These are phyloP conservation scores for Uloborus plumipes DNA, from an alignment of 2,888 invertebrate species.

Conservation along the genomic window DNA sequence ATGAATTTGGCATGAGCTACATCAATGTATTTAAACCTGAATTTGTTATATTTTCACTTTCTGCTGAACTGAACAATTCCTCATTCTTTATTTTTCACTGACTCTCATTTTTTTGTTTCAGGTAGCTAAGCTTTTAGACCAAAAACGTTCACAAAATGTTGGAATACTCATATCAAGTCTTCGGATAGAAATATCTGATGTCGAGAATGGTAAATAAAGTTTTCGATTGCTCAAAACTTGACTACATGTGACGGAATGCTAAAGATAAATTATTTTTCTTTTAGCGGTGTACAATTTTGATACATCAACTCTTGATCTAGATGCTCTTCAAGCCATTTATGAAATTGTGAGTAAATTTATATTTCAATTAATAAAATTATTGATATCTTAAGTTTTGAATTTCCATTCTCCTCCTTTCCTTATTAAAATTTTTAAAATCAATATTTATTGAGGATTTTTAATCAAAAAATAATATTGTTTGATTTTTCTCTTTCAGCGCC, in stretches of 20 bases:
- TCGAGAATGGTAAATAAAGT: conserved; percentile 77
- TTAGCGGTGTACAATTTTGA: conserved; percentile 81
- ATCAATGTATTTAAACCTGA: too few relatives aligned
- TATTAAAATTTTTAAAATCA: too few relatives aligned
- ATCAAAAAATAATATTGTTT: too few relatives aligned
- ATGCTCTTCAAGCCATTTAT: conserved; percentile 91
- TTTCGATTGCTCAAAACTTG: neutral
- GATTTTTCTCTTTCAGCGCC: conserved; percentile 33
- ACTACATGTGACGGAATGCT: neutral
- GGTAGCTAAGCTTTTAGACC: conserved; percentile 88
- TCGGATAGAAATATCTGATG: conserved; percentile 88
- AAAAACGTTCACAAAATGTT: conserved; percentile 94
- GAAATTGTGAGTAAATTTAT: conserved; percentile 75
- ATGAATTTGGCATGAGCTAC: too few relatives aligned
- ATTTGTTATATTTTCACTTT: too few relatives aligned
- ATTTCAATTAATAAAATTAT: too few relatives aligned
- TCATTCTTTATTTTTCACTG: neutral
- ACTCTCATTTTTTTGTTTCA: conserved; percentile 15
- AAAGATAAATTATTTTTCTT: neutral
- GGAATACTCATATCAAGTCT: conserved; percentile 93
- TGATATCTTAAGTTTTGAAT: too few relatives aligned
- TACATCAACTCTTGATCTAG: conserved; percentile 88
- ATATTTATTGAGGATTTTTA: too few relatives aligned
- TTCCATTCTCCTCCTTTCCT: too few relatives aligned
- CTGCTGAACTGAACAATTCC: too few relatives aligned